Percentiles rank a stretch among this genome's conserved stretches.
Conservation (phyloP, 2,113 vertebrate genomes). For the Calidris pygmaea region DNA sequence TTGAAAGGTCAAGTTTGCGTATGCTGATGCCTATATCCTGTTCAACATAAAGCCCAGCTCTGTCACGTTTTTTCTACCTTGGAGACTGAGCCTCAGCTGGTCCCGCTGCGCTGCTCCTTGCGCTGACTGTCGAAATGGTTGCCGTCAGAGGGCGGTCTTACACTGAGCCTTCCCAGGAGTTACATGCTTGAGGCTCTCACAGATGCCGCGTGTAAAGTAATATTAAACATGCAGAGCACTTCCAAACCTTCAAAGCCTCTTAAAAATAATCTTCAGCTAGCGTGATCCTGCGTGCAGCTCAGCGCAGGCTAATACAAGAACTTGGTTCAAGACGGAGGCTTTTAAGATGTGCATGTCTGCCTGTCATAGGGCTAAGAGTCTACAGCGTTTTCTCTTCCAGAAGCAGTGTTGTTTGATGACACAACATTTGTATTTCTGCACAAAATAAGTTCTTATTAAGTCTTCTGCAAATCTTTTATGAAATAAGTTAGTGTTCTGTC, state of each 20-base stretch:
- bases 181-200: accelerated
- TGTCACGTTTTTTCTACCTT: accelerated
- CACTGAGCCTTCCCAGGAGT: neutral
- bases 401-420: neutral
- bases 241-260: neutral
- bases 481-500: neutral
- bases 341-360: neutral
- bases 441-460: neutral
- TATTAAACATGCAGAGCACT: neutral
- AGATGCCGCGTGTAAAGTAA: neutral
- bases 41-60: accelerated
- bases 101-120: neutral
- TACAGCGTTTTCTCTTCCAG: neutral
- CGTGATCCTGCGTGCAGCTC: neutral
- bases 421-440: neutral
- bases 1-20: neutral
- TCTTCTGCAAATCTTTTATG: neutral
- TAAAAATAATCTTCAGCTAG: neutral
- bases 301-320: neutral
- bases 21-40: neutral
- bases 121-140: neutral
- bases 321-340: neutral
- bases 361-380: neutral
- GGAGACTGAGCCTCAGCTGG: neutral
- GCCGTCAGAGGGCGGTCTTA: constrained; percentile 59